These are phyloP conservation scores for Haliclona indistincta DNA, from an alignment of 37 sponge, comb jelly and placozoan genomes.

Conservation along the genomic window DNA sequence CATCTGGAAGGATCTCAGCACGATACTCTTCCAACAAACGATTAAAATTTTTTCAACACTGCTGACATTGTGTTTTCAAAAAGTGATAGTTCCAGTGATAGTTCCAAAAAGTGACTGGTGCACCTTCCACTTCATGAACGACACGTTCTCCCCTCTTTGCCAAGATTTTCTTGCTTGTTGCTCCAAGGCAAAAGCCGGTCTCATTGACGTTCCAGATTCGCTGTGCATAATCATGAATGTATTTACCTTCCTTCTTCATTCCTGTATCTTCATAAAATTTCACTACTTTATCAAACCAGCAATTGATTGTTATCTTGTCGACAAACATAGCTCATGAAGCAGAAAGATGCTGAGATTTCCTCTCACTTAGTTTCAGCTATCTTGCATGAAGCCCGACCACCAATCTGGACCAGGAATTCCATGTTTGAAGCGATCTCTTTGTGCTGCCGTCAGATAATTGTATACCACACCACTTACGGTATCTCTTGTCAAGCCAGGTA, in stretches of 20 bases:
- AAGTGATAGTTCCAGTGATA: no score
- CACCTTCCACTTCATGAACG: slow-evolving; percentile 56
- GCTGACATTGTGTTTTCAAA: no score
- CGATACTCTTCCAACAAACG: slow-evolving; percentile 20
- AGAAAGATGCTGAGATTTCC: slow-evolving; percentile 26
- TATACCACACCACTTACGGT: slow-evolving; percentile 31
- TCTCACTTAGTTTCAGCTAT: slow-evolving; percentile 15
- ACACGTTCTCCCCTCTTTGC: slow-evolving; percentile 30
- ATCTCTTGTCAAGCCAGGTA: slow-evolving; percentile 51
- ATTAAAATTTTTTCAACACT: slow-evolving; percentile 20
- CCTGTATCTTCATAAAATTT: slow-evolving; percentile 3
- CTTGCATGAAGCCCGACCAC: slow-evolving; percentile 37
- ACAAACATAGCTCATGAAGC: slow-evolving; percentile 19
- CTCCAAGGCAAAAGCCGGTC: slow-evolving; percentile 50
- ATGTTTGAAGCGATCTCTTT: slow-evolving; percentile 10
- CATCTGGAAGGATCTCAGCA: slow-evolving; percentile 18
- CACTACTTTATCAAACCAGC: slow-evolving; percentile 16
- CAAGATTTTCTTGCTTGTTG: slow-evolving; percentile 17
- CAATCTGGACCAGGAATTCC: slow-evolving; percentile 55
- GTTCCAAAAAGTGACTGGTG: no score
- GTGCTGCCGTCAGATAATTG: slow-evolving; percentile 44
- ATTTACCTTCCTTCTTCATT: neutral
- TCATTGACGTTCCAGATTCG: slow-evolving; percentile 55
- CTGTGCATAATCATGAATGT: slow-evolving; percentile 27
- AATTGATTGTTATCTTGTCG: neutral